phyloP scores from a whole-genome alignment of 1,140 invertebrate genomes.

The Drosophila murphyi region DNA sequence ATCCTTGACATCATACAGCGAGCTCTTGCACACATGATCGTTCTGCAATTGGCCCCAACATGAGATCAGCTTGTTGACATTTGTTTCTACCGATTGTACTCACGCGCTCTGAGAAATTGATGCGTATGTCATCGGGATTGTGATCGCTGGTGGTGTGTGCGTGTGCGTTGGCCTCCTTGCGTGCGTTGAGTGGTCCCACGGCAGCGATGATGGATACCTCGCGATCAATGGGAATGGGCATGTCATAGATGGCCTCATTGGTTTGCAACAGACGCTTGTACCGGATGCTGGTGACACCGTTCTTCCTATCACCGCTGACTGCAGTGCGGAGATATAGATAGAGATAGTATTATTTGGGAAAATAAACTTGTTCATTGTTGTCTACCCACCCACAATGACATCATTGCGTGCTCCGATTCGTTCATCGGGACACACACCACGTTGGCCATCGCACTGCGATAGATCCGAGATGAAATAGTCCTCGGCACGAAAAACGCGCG shows the following conservation, averaged over 20 bases:
- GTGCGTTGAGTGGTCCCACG: slow-evolving; percentile 92
- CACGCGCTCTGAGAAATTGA: slow-evolving; percentile 88
- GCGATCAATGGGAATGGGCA: slow-evolving; percentile 88
- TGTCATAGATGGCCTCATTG: slow-evolving; percentile 89
- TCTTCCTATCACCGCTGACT: slow-evolving; percentile 90
- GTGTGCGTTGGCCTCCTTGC: slow-evolving; percentile 93
- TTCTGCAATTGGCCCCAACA: slow-evolving; percentile 45
- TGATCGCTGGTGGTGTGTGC: slow-evolving; percentile 88
- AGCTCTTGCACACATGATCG: slow-evolving; percentile 80
- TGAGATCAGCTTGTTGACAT: neutral
- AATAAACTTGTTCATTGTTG: neutral
- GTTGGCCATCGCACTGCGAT: slow-evolving; percentile 92
- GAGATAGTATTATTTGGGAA: neutral
- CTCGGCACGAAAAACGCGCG: slow-evolving; percentile 89
- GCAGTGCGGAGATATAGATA: slow-evolving; percentile 5
- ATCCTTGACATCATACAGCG: slow-evolving; percentile 85
- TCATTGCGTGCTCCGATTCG: slow-evolving; percentile 93
- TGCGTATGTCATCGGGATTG: slow-evolving; percentile 90
- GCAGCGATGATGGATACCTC: slow-evolving; percentile 94
- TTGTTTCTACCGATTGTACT: neutral
- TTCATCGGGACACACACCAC: slow-evolving; percentile 94
- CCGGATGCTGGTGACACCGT: slow-evolving; percentile 93
- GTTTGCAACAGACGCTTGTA: slow-evolving; percentile 91
- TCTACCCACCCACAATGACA: slow-evolving; percentile 87
- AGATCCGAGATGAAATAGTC: slow-evolving; percentile 94